phyloP scores from a whole-genome alignment of 2,113 vertebrate species.

The Chunga burmeisteri region DNA sequence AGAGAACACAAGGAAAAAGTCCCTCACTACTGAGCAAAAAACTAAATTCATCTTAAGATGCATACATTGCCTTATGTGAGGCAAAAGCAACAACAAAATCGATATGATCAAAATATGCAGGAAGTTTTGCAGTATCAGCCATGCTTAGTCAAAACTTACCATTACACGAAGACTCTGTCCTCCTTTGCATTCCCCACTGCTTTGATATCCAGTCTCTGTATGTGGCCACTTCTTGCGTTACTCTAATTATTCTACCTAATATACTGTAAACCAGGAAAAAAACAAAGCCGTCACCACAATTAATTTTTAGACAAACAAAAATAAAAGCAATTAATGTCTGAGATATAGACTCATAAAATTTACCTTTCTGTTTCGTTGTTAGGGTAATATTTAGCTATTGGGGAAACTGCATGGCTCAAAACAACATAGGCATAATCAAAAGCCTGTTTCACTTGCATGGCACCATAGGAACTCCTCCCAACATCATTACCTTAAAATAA shows the following conservation, averaged over 20 bases:
- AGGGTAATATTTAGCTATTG: conserved; percentile 94
- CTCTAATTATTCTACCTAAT: conserved; percentile 94
- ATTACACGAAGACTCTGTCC: conserved; percentile 83
- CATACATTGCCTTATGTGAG: neutral
- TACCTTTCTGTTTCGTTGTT: conserved; percentile 96
- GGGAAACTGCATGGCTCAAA: conserved; percentile 92
- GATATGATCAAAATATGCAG: neutral
- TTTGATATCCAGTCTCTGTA: conserved; percentile 96
- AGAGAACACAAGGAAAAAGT: no score
- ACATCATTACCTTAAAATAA: conserved; percentile 90
- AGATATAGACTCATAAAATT: neutral
- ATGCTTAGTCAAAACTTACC: conserved; percentile 71
- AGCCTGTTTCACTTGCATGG: conserved; percentile 99
- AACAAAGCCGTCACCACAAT: neutral
- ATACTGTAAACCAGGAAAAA: conserved; percentile 76
- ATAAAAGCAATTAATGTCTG: neutral
- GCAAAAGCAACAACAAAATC: neutral
- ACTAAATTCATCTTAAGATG: neutral
- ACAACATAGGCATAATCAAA: conserved; percentile 97
- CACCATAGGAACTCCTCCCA: conserved; percentile 97
- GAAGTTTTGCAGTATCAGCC: neutral
- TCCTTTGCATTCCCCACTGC: conserved; percentile 85
- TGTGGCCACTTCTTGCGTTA: conserved; percentile 92
- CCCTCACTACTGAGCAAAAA: neutral
- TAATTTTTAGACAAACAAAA: neutral